Percentiles rank a stretch among this genome's conserved stretches.
Conservation (phyloP, 2,113 vertebrate species). For the Dermatemys mawii region DNA sequence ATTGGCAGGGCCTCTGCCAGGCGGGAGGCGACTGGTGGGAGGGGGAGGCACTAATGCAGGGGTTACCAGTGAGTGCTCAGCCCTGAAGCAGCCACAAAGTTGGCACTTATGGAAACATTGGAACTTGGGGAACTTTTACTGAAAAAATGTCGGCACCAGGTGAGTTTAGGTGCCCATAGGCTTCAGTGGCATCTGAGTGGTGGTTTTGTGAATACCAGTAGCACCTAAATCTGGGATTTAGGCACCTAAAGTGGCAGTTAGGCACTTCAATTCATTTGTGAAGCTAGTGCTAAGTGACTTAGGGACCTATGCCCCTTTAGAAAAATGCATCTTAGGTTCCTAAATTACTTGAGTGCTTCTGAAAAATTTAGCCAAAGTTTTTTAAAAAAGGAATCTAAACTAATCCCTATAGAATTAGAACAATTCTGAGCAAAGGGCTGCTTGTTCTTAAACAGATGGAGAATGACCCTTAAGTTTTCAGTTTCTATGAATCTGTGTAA, state of each 20-base stretch:
- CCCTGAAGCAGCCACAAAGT: no score
- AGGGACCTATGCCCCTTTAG: background rate
- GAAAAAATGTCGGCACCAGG: background rate
- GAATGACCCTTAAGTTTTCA: background rate
- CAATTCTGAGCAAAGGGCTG: background rate
- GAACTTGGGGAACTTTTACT: background rate
- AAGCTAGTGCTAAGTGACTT: background rate
- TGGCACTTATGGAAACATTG: background rate
- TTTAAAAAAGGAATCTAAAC: background rate
- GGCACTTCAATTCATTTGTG: background rate
- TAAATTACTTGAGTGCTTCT: background rate
- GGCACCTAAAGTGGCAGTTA: background rate
- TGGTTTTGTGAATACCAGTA: background rate
- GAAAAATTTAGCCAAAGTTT: background rate
- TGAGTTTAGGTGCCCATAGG: background rate
- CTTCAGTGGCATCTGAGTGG: background rate
- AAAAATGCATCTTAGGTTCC: background rate
- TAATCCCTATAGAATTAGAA: background rate
- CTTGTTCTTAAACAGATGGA: slow-evolving; percentile 35
- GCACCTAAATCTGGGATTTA: background rate
- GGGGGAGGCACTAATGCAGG: no score
- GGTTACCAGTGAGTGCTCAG: no score
- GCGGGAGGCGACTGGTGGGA: no score
- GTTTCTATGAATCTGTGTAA: slow-evolving; percentile 24
- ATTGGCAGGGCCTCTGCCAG: no score